Percentiles rank a stretch among this genome's conserved stretches.
phyloP scores from a whole-genome alignment of 2,113 vertebrate genomes.

The Colossoma macropomum region DNA sequence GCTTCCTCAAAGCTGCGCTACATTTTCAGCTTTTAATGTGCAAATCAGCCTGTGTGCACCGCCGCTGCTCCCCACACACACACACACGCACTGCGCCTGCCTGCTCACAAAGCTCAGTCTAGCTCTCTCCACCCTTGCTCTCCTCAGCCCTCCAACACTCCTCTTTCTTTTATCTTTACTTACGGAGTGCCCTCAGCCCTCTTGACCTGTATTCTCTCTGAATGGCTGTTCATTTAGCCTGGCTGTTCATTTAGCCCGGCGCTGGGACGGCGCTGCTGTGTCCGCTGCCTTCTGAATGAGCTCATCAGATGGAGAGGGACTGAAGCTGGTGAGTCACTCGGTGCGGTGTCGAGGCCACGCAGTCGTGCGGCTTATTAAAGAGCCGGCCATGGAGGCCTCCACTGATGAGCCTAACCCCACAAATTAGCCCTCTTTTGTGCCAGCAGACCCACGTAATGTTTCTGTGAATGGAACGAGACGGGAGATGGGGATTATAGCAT shows the following conservation, averaged over 20 bases:
- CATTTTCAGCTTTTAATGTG: conserved; percentile 55
- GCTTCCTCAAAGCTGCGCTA: conserved; percentile 52
- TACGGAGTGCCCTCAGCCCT: conserved; percentile 54
- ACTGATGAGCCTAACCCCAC: conserved; percentile 42
- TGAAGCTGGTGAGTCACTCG: conserved; percentile 20
- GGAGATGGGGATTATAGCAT: conserved; percentile 17
- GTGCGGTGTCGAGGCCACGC: not conserved
- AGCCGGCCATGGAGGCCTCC: conserved; percentile 31
- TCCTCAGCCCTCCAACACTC: not conserved
- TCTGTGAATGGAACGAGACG: conserved; percentile 24
- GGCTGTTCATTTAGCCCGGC: conserved; percentile 51
- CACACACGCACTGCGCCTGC: not conserved
- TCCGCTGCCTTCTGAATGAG: conserved; percentile 46
- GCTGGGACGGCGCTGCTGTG: conserved; percentile 12
- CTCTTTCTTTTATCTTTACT: conserved; percentile 52
- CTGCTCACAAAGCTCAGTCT: conserved; percentile 5
- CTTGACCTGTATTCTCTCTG: conserved; percentile 61
- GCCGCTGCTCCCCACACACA: not conserved
- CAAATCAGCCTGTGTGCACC: conserved; percentile 35
- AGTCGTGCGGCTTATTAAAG: conserved; percentile 42
- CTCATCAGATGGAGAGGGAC: conserved; percentile 56
- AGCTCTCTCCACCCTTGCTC: conserved; percentile 22
- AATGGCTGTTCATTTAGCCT: conserved; percentile 49
- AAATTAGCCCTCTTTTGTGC: conserved; percentile 29
- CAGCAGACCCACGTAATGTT: conserved; percentile 18